Conservation (phyloP, 64 coral and sea anemone genomes). For the Porites australiensis region DNA sequence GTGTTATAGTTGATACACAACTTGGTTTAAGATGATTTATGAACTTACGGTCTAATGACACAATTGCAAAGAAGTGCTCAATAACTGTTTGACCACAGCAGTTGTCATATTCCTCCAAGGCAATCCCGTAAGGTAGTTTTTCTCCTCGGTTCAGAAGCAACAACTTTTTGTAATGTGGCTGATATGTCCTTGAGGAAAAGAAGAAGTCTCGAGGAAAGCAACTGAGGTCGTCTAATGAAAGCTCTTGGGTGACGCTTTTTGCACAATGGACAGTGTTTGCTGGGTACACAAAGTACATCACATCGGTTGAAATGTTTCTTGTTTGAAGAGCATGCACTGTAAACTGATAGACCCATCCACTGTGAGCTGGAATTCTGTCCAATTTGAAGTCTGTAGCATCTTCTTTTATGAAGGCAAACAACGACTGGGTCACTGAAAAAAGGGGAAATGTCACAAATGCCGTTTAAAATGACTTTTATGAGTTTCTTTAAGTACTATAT, state of each 20-base stretch:
- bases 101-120: neutral
- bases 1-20: too few species aligned
- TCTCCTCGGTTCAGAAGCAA: slow-evolving; percentile 22
- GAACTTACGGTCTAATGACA: slow-evolving; percentile 31
- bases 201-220: slow-evolving; percentile 66
- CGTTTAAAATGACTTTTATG: neutral
- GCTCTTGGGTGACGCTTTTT: slow-evolving; percentile 10
- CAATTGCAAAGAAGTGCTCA: slow-evolving; percentile 53
- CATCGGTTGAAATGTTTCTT: slow-evolving; percentile 2
- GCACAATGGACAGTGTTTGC: neutral
- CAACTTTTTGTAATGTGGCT: slow-evolving; percentile 14
- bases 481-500: neutral
- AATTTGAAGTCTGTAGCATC: slow-evolving; percentile 44
- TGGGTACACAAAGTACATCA: slow-evolving; percentile 60
- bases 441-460: neutral
- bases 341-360: slow-evolving; percentile 66
- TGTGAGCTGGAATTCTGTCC: slow-evolving; percentile 41
- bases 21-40: neutral
- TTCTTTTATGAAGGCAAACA: slow-evolving; percentile 47
- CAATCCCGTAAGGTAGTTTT: slow-evolving; percentile 20
- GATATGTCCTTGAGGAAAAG: slow-evolving; percentile 30
- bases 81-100: slow-evolving; percentile 35
- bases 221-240: neutral
- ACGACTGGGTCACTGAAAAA: neutral
- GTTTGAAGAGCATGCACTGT: slow-evolving; percentile 46